phyloP scores from a whole-genome alignment of 2,888 invertebrate species.

The Cynaeus angustus region DNA sequence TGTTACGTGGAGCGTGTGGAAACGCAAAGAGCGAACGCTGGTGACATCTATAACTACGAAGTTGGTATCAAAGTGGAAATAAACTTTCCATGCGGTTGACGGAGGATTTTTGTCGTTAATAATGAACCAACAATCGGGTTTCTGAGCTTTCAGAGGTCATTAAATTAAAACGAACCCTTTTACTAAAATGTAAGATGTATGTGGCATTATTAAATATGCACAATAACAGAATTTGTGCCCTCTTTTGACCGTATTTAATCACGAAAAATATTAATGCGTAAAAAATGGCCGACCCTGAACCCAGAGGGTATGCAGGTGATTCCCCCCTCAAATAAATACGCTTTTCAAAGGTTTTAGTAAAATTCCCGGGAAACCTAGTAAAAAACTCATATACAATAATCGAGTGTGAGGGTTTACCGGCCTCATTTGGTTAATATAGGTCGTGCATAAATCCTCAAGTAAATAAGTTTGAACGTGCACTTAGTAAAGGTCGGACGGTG shows the following conservation, averaged over 20 bases:
- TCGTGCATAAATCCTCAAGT: conserved; percentile 6
- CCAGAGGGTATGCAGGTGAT: too few species aligned
- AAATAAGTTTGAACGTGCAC: conserved; percentile 31
- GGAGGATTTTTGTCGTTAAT: neutral
- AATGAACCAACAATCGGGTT: neutral
- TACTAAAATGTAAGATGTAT: neutral
- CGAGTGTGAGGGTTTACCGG: conserved; percentile 8
- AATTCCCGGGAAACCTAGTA: neutral
- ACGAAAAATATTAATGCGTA: conserved; percentile 19
- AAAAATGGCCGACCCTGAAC: too few species aligned
- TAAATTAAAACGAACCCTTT: conserved; percentile 9
- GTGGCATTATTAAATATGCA: neutral
- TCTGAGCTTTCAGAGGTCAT: conserved; percentile 6
- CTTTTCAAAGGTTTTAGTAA: too few species aligned
- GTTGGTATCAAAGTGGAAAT: too few species aligned
- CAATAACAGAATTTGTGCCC: too few species aligned
- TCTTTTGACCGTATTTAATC: too few species aligned
- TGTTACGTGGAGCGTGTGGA: too few species aligned
- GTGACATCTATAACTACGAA: too few species aligned
- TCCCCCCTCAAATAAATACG: too few species aligned
- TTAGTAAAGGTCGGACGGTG: conserved; percentile 24
- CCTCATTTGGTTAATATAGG: conserved; percentile 1
- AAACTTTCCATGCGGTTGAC: too few species aligned
- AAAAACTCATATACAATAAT: conserved; percentile 11
- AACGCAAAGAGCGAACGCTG: too few species aligned